phyloP scores from a whole-genome alignment of 2,888 invertebrate species.

The Linyphia triangularis region DNA sequence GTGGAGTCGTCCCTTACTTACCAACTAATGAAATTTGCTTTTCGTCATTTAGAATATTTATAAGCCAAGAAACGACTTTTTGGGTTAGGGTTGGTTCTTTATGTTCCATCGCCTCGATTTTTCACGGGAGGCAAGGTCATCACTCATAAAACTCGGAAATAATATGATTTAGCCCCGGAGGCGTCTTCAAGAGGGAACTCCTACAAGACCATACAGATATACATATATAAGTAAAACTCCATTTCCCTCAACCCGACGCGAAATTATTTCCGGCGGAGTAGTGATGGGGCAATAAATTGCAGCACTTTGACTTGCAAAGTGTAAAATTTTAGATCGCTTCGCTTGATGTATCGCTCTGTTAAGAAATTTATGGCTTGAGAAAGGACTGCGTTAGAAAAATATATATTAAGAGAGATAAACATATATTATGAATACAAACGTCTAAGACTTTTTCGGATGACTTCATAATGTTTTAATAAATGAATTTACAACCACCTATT shows the following conservation, averaged over 20 bases:
- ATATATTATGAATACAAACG: background rate
- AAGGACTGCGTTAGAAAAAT: constrained; percentile 30
- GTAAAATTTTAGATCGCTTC: constrained; percentile 54
- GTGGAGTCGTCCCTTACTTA: background rate
- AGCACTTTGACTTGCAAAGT: constrained; percentile 71
- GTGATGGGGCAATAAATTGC: constrained; percentile 64
- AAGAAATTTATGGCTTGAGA: constrained; percentile 48
- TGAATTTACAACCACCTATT: too few species aligned
- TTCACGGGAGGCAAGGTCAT: constrained; percentile 45
- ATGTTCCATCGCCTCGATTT: constrained; percentile 32
- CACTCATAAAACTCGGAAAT: constrained; percentile 65
- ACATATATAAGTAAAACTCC: constrained; percentile 58
- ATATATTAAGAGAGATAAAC: constrained; percentile 54
- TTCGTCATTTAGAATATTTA: constrained; percentile 61
- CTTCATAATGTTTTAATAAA: background rate
- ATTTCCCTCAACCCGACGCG: constrained; percentile 53
- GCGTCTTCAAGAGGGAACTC: constrained; percentile 2
- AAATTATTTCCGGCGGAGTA: constrained; percentile 65
- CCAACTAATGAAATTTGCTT: constrained; percentile 52
- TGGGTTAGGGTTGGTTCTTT: constrained; percentile 13
- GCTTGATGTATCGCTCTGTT: constrained; percentile 58
- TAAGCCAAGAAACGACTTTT: constrained; percentile 50
- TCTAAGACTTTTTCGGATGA: background rate
- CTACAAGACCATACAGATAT: constrained; percentile 31
- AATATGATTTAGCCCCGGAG: constrained; percentile 60